Evolutionary conservation across 2,113 vertebrate genomes (phyloP).

Genomic region (Tetraodon nigroviridis): DNA sequence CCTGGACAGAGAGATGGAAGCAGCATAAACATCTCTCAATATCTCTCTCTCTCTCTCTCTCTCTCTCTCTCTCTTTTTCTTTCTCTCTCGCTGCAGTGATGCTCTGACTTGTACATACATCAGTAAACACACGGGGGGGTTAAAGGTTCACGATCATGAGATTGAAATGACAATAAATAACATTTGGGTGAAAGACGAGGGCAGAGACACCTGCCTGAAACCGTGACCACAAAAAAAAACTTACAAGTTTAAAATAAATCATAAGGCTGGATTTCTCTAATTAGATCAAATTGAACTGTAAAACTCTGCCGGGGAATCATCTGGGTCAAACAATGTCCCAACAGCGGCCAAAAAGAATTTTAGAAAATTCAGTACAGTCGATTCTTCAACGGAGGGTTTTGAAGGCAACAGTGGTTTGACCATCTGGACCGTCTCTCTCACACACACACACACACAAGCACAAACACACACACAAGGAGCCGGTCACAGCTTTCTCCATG

Average conservation of each 20-base stretch:
- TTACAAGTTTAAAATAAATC: constrained; percentile 31
- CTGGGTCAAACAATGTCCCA: background rate
- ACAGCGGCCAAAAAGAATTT: constrained; percentile 4
- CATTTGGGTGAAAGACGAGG: no score
- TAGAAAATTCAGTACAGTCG: constrained; percentile 12
- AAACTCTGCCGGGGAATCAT: background rate
- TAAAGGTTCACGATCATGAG: constrained; percentile 15
- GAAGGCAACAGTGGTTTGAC: constrained; percentile 39
- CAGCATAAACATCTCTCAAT: constrained; percentile 7
- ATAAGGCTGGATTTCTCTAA: constrained; percentile 4
- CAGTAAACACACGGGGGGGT: background rate
- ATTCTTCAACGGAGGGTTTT: constrained; percentile 15
- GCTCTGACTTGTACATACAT: constrained; percentile 5
- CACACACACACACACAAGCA: constrained; percentile 19
- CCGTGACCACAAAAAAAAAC: background rate
- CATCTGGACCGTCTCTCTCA: constrained; percentile 54
- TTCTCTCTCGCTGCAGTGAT: constrained; percentile 23
- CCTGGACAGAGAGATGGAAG: constrained; percentile 24
- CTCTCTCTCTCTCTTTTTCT: background rate
- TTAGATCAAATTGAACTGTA: background rate
- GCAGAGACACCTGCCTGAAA: background rate
- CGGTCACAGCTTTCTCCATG: constrained; percentile 25
- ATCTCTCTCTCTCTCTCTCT: constrained; percentile 7
- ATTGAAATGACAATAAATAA: constrained; percentile 18
- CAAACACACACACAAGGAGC: constrained; percentile 32